phyloP scores from a whole-genome alignment of 2,113 vertebrate genomes.

The Pelecanus crispus region DNA sequence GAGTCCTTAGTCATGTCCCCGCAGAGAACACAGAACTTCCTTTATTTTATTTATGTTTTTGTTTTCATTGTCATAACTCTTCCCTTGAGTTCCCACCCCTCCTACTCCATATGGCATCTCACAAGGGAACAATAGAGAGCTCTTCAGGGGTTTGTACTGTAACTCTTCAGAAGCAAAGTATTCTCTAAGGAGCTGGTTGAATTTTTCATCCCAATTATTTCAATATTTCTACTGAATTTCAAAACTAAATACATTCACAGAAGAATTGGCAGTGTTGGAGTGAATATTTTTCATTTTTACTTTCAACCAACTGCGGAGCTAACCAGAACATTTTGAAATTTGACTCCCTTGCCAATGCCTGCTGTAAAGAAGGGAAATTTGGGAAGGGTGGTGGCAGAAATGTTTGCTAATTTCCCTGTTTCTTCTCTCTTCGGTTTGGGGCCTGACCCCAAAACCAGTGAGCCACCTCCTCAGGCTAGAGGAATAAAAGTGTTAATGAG shows the following conservation, averaged over 20 bases:
- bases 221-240: slow-evolving; percentile 48
- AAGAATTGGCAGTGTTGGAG: not conserved
- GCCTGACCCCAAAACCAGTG: not conserved
- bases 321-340: slow-evolving; percentile 55
- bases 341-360: slow-evolving; percentile 12
- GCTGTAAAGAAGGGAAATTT: slow-evolving; percentile 26
- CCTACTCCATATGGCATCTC: slow-evolving; percentile 65
- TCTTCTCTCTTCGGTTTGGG: not conserved
- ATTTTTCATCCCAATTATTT: slow-evolving; percentile 47
- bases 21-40: slow-evolving; percentile 55
- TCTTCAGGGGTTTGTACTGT: slow-evolving; percentile 40
- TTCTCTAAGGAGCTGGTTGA: slow-evolving; percentile 20
- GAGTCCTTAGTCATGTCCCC: not conserved
- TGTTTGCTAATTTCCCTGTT: not conserved
- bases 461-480: not conserved
- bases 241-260: not conserved
- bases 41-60: slow-evolving; percentile 64
- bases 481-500: slow-evolving; percentile 31
- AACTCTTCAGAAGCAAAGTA: slow-evolving; percentile 40
- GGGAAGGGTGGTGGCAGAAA: slow-evolving; percentile 26
- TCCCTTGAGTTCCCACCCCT: slow-evolving; percentile 53
- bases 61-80: slow-evolving; percentile 65
- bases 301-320: slow-evolving; percentile 51
- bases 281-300: slow-evolving; percentile 61
- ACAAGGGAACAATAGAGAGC: slow-evolving; percentile 54